Evolutionary conservation across 2,797 vertebrate species (phyloP).

Genomic region (Pelochelys cantorii): DNA sequence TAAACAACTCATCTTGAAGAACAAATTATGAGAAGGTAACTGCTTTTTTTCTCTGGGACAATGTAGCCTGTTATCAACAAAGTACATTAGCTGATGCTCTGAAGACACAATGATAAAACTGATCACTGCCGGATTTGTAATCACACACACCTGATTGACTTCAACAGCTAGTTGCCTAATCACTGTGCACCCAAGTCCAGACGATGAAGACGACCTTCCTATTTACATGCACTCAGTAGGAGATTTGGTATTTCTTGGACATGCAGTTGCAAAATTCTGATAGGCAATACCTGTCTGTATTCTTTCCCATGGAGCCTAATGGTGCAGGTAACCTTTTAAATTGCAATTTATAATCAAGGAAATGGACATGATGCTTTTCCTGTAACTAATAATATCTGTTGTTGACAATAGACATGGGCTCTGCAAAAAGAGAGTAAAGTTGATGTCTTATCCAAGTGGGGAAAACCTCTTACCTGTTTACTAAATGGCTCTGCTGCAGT

Average conservation of each 20-base stretch:
- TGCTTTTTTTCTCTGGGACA: background rate
- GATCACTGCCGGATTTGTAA: fast-evolving
- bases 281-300: background rate
- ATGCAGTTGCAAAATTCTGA: background rate
- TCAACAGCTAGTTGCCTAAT: background rate
- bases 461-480: background rate
- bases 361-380: background rate
- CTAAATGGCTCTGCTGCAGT: background rate
- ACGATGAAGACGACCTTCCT: background rate
- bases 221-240: background rate
- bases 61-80: background rate
- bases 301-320: background rate
- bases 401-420: background rate
- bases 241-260: background rate
- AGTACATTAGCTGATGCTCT: background rate
- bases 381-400: background rate
- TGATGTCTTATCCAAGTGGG: background rate
- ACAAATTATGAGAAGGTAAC: too few species aligned
- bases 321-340: background rate
- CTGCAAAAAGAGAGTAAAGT: background rate
- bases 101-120: background rate
- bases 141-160: background rate
- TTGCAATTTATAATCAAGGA: background rate
- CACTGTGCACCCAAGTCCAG: fast-evolving
- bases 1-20: too few species aligned